These are phyloP conservation scores for Tichodroma muraria DNA, from an alignment of 2,113 vertebrate genomes.

Conservation along the genomic window DNA sequence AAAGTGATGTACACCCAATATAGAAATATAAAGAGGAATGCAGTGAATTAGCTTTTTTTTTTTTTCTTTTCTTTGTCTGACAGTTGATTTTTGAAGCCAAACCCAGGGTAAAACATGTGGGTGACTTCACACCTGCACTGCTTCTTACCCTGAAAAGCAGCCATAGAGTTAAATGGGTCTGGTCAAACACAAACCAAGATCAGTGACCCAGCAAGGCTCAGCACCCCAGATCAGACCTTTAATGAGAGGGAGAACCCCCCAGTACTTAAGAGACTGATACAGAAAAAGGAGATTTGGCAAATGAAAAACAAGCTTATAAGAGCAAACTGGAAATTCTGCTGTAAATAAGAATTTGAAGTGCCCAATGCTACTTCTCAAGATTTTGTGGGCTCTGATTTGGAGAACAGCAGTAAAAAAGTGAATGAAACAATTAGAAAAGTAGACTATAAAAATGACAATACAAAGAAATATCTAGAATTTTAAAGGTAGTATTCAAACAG, in stretches of 20 bases:
- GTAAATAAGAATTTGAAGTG: not conserved
- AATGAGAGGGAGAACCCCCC: not conserved
- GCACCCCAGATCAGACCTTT: not conserved
- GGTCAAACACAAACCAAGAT: not conserved
- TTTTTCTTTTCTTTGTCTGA: not conserved
- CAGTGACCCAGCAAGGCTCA: not conserved
- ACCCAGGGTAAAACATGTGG: not conserved
- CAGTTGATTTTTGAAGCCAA: conserved; percentile 17
- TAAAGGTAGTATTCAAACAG: conserved; percentile 25
- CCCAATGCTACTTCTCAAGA: not conserved
- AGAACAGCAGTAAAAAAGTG: not conserved
- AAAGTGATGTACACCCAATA: not conserved
- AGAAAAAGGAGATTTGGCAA: not conserved
- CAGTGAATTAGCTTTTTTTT: not conserved
- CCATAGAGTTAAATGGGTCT: not conserved
- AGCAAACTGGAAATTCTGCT: not conserved
- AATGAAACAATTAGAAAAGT: not conserved
- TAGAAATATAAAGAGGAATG: not conserved
- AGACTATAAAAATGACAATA: not conserved
- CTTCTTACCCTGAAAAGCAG: not conserved
- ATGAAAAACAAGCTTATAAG: not conserved
- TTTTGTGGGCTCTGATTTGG: not conserved
- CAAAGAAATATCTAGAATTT: conserved; percentile 51
- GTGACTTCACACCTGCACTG: not conserved
- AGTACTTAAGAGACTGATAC: not conserved